A percentile compares a stretch with the other conserved stretches of the same genome.
Evolutionary conservation across 2,797 vertebrate species (phyloP).

Genomic region (Eulemur rubriventer): DNA sequence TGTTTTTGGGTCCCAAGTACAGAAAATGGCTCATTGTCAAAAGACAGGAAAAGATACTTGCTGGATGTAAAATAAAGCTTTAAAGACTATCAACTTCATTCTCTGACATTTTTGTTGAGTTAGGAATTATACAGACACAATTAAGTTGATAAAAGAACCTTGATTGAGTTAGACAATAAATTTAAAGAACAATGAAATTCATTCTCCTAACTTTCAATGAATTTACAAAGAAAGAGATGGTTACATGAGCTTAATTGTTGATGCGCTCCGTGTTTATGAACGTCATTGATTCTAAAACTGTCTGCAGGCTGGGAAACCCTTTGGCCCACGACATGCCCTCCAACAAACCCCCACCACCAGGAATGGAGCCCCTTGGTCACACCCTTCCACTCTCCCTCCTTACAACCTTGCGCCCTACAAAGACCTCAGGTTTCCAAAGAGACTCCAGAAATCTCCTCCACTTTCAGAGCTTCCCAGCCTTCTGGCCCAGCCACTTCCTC

Average conservation of each 20-base stretch:
- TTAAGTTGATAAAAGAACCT: slow-evolving; percentile 69
- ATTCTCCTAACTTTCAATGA: slow-evolving; percentile 60
- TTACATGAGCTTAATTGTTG: slow-evolving; percentile 66
- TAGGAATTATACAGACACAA: slow-evolving; percentile 61
- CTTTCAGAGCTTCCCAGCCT: background rate
- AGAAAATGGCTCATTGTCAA: slow-evolving; percentile 34
- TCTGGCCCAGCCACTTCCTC: background rate
- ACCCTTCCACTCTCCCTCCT: background rate
- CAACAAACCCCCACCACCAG: background rate
- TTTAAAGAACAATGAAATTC: slow-evolving; percentile 71
- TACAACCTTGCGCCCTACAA: background rate
- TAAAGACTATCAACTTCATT: slow-evolving; percentile 56
- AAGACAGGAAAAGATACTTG: slow-evolving; percentile 29
- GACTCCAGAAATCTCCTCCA: background rate
- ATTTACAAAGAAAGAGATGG: slow-evolving; percentile 59
- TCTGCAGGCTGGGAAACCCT: background rate
- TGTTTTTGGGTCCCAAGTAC: background rate
- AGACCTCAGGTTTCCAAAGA: background rate
- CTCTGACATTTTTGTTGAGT: slow-evolving; percentile 68
- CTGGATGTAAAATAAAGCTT: slow-evolving; percentile 40
- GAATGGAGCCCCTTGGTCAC: background rate
- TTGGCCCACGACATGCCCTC: background rate
- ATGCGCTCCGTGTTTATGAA: slow-evolving; percentile 50
- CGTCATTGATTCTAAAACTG: slow-evolving; percentile 21
- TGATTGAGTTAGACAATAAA: slow-evolving; percentile 74